Base-by-base conservation (phyloP, 2,113 vertebrate genomes). In the Sapayoa aenigma region DNA sequence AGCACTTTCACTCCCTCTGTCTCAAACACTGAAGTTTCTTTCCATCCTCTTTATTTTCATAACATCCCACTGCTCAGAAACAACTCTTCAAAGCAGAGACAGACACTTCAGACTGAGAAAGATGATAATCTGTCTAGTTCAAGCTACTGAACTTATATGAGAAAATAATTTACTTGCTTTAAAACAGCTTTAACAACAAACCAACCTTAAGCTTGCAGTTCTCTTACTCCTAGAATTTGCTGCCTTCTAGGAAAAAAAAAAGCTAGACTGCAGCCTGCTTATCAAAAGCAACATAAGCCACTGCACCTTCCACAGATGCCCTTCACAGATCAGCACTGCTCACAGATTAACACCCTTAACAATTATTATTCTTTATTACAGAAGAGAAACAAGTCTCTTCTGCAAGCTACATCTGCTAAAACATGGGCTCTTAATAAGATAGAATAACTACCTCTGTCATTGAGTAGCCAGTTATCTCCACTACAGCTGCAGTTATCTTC, bases 381-480 rank as follows among this genome's bases (percentile, higher is more conserved):
- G 33, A 80, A 55, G 35, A 74, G n/a, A 62, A 71, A 74, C n/a
- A 52, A 37, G 24, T 58, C 60, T 82, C 46, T 41, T 24, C 63
- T 69, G 17, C 25, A 60, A 77, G 50, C 30, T 53, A 58, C 55
- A 39, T 8, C 72, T 82, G 14, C 56, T 46, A 55, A 41, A 80
- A 47, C 18, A 73, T 30, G 35, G 28, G 13, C 24, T 35, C 17
- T 67, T n/a, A 12, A 83, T 18, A 59, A 76, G 39, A 24, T 37
- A 50, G 79, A 83, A 6, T 42, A 79, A 80, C 94, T 93, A 99
- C 99, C 99, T 99, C 99, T 42, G 98, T 99, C 98, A 99, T 98
- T 7, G 99, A 99, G 87, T 99, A 99, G 56, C 99, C 99, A 53
- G 98, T 98, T 15, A 99, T 99, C 97, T 99, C 99, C 92, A 99